Evolutionary conservation across 2,888 invertebrate genomes (phyloP), one percentile per base, ranked within the genome.

Genomic region (Tenthredo distinguenda): DNA sequence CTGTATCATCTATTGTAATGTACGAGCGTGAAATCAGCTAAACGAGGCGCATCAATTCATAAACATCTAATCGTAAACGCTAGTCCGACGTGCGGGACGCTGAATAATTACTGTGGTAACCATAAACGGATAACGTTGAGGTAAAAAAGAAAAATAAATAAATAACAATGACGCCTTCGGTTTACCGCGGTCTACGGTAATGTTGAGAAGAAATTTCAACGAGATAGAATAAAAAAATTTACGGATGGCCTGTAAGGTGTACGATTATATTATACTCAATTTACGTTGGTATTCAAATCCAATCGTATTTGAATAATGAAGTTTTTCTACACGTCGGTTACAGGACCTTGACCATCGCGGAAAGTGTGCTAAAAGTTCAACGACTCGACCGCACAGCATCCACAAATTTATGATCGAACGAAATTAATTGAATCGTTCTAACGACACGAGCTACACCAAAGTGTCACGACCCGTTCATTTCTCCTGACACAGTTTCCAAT

Each of bases 351-450:
- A 43, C 74, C 74, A 43, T 40, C 40, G 43, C 21, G 15, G 12
- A 47, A 74, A 74, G 86, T 87, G 85, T 86, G 87, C 84, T 86
- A 84, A 88, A 87, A 87, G 88, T 88, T 88, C 87, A 88, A 34
- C 65, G 86, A 86, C 86, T 72, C 71, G 10, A 18, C 40, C 40
- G 47, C 47, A 47, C 7, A 37, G 12, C 31, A 65, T 21, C 21
- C n/a, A 5, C 1, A 31, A 10, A 26, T 65, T 26, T 12, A 65
- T 65, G 3, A 65, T 65, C 12, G 6, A 58, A 37, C 4, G 5
- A 37, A 37, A 3, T 5, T 5, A 37, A 37, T 5, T 3, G 2
- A 37, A 37, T 37, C 37, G 37, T 1, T 2, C 4, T 37, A 37
- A 5, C 37, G 37, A 37, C 37, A 37, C 37, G 5, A 37, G 37